Base-by-base conservation (phyloP, 1,140 invertebrate genomes). In the Arctopsyche grandis region DNA sequence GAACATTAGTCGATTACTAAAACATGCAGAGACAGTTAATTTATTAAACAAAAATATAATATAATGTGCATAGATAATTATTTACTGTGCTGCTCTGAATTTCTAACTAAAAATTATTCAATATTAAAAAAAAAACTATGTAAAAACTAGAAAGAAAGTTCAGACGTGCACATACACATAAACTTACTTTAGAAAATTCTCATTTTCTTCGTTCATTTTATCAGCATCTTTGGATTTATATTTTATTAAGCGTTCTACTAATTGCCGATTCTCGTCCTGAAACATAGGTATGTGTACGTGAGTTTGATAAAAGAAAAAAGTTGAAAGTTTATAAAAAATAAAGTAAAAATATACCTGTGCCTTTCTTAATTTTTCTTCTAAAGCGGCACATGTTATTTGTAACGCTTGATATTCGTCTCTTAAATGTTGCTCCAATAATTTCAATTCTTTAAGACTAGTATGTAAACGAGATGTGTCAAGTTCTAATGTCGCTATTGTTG, bases 401-500 rank as follows among this genome's bases (percentile, higher is more conserved):
- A 98, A 87, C 3, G 97, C 97, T 86, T 97, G 95, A 86, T 99
- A 95, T 89, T 99, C 98, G 90, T 99, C 98, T 85, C 94, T 92
- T 52, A 99, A 85, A 80, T 96, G 93, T 90, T 98, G 93, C 88
- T 96, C 97, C 4, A 96, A 88, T 78, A 91, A 91, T 86, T 96
- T 92, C 16, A 97, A 85, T 85, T 98, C 93, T 79, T 91, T 89
- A 84, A 91, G 91, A 78, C 89, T 91, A 48, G 87, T 84, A 77
- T 86, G 86, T 48, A 87, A 83, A 0, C 81, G 58, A 38, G 79
- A 75, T 22, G 63, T 91, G 87, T 95, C 91, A 79, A 91, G 90
- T 79, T 91, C 88, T 77, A 95, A 86, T 75, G 89, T 91, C 76
- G 87, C 88, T 85, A 92, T 94, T 79, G 90, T 84, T 66, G 91